Percentiles rank a stretch among this genome's conserved stretches.
phyloP scores from a whole-genome alignment of 2,888 invertebrate genomes.

The Beris chalybata region DNA sequence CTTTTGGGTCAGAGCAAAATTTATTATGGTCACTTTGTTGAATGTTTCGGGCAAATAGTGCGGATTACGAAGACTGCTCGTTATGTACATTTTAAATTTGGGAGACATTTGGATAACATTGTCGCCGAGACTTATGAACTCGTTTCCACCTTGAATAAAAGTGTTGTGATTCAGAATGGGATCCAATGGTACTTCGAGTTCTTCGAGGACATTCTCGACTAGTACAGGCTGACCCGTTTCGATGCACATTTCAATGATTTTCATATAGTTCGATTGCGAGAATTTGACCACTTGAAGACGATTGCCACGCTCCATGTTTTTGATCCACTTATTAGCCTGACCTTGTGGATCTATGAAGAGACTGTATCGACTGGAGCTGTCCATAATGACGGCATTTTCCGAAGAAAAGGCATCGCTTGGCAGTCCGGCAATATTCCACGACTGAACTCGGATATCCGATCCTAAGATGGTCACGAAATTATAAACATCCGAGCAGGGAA shows the following conservation, averaged over 20 bases:
- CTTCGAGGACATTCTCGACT: constrained; percentile 82
- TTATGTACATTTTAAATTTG: constrained; percentile 82
- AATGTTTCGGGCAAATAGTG: constrained; percentile 86
- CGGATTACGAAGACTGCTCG: constrained; percentile 86
- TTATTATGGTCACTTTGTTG: constrained; percentile 82
- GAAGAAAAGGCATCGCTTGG: constrained; percentile 84
- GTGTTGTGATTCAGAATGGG: constrained; percentile 77
- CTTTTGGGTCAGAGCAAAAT: constrained; percentile 76
- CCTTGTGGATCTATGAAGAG: constrained; percentile 85
- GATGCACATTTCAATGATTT: constrained; percentile 66
- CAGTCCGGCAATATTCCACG: constrained; percentile 83
- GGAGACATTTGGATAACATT: constrained; percentile 76
- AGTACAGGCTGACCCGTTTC: constrained; percentile 75
- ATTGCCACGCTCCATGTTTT: constrained; percentile 72
- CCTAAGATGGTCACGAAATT: constrained; percentile 76
- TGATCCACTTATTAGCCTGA: constrained; percentile 90
- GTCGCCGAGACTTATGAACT: constrained; percentile 83
- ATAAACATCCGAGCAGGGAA: constrained; percentile 77
- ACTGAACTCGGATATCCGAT: constrained; percentile 71
- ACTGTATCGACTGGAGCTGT: constrained; percentile 83
- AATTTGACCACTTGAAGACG: constrained; percentile 52
- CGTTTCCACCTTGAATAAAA: constrained; percentile 74
- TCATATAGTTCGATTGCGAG: constrained; percentile 55
- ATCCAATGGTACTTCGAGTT: constrained; percentile 83
- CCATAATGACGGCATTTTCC: constrained; percentile 85